These are phyloP conservation scores for Ichneumon xanthorius DNA, from an alignment of 2,888 invertebrate genomes.

Conservation along the genomic window DNA sequence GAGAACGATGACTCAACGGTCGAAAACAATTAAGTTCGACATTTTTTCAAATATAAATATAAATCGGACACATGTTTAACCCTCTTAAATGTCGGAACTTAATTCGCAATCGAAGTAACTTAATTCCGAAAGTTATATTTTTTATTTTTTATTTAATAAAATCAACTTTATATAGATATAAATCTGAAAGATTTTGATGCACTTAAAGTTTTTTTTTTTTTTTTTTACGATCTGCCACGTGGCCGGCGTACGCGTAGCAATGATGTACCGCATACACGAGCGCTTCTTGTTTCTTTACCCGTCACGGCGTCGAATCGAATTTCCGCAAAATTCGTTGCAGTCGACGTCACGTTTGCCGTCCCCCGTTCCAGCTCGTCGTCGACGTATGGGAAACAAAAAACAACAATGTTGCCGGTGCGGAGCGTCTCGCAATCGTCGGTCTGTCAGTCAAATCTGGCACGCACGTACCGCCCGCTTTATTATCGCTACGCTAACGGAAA, in stretches of 20 bases:
- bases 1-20: no score
- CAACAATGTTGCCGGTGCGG: constrained; percentile 1
- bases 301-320: constrained; percentile 24
- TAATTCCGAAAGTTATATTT: no score
- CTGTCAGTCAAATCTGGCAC: constrained; percentile 60
- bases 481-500: constrained; percentile 43
- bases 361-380: constrained; percentile 1
- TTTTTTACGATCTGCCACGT: constrained; percentile 26
- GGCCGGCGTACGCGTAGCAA: constrained; percentile 6
- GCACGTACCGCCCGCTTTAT: constrained; percentile 42
- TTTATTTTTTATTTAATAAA: no score
- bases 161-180: no score
- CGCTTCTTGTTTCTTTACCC: not conserved
- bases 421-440: constrained; percentile 35
- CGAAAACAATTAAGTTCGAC: no score
- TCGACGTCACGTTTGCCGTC: constrained; percentile 27
- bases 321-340: constrained; percentile 36
- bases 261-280: not conserved
- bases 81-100: no score
- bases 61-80: no score
- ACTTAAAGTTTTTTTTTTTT: not conserved
- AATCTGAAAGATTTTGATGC: no score
- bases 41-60: no score
- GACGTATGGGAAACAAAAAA: constrained; percentile 22
- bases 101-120: no score